Evolutionary conservation across 2,888 invertebrate genomes (phyloP), one percentile per base, ranked within the genome.

Genomic region (Nymphalis c-album): DNA sequence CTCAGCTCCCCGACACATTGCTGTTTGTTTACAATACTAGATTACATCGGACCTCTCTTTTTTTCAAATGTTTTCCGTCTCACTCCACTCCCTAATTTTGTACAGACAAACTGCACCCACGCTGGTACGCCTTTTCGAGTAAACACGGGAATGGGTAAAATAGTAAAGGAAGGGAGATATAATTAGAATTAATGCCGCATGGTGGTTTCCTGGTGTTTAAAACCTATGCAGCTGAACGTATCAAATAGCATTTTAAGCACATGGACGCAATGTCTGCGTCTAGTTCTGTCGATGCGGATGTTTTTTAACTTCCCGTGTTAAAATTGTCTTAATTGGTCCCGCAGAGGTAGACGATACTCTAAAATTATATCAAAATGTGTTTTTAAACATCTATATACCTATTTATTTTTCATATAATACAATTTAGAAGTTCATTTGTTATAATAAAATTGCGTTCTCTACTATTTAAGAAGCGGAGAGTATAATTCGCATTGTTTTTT

Each of bases 111-210:
- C 73, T 71, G 81, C 90, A 87, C 91, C 91, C 90, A 90, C 90
- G 88, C 87, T 76, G 85, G 79, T 85, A 85, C 87, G 90, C 87
- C 90, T 90, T 88, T 87, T 86, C 81, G 85, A 85, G 90, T 90
- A 91, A 91, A 92, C 90, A 92, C 81, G 80, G 85, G 85, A 86
- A 89, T 89, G 85, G 80, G 83, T 80, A 91, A 91, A 57, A 91
- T 91, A 91, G 87, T 86, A 86, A 85, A 87, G 86, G 86, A 85
- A 86, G 87, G 83, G 85, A 84, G 87, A 81, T 90, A 91, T 90
- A 91, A 91, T 91, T 90, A 91, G 91, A 91, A 90, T 86, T 84
- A 87, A 89, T 85, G 85, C 84, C 80, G 80, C 80, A 78, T 81
- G 79, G 79, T 81, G 79, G 79, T 81, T 83, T 82, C 79, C 77